A percentile compares a stretch with the other conserved stretches of the same genome.
Evolutionary conservation across 2,113 vertebrate genomes (phyloP).

Genomic region (Australoheros scitulus): DNA sequence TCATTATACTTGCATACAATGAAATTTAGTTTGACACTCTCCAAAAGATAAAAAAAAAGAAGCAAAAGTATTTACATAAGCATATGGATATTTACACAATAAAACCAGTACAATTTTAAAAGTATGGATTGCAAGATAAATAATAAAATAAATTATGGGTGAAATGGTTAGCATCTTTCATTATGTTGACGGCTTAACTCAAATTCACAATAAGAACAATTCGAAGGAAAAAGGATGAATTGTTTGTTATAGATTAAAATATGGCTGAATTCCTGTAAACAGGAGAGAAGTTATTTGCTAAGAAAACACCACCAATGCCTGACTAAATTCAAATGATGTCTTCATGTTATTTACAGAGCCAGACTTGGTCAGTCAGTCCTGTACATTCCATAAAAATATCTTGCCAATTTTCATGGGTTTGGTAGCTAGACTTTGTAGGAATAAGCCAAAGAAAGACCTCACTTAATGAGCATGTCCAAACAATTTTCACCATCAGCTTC

Average conservation of each 20-base stretch:
- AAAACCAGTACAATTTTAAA: too few species aligned
- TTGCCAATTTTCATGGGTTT: rapidly evolving
- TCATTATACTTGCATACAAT: too few species aligned
- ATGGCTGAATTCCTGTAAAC: not conserved
- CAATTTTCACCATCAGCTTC: not conserved
- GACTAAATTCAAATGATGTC: rapidly evolving
- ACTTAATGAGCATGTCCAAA: rapidly evolving
- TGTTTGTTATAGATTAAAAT: not conserved
- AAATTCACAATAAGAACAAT: not conserved
- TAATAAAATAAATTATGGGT: too few species aligned
- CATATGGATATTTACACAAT: too few species aligned
- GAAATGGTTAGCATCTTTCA: slow-evolving; percentile 6
- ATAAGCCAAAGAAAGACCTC: not conserved
- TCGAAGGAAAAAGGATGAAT: not conserved
- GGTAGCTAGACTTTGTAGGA: not conserved
- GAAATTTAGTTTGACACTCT: too few species aligned
- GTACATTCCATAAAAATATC: rapidly evolving
- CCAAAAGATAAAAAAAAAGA: too few species aligned
- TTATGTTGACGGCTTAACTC: not conserved
- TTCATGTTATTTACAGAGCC: not conserved
- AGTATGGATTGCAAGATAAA: too few species aligned
- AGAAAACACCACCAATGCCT: not conserved
- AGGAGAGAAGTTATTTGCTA: not conserved
- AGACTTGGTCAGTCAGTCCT: too few species aligned
- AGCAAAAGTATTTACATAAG: too few species aligned